Evolutionary conservation across 2,888 invertebrate species (phyloP).

Genomic region (Ophion slaviceki): DNA sequence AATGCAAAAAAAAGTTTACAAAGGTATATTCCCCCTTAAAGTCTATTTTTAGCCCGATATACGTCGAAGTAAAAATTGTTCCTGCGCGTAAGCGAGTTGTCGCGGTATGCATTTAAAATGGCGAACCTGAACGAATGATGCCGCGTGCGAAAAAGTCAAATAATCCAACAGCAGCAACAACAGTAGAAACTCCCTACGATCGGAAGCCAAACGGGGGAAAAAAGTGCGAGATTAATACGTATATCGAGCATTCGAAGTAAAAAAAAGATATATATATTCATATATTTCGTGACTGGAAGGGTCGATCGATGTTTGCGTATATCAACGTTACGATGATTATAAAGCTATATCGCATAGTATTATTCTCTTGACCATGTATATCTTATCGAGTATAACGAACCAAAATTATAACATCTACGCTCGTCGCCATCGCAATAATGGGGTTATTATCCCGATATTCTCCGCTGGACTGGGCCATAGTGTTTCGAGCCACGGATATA

Average conservation of each 20-base stretch:
- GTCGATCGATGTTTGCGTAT: slow-evolving; percentile 20
- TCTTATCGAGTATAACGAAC: not conserved
- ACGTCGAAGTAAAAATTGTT: slow-evolving; percentile 7
- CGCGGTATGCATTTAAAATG: not conserved
- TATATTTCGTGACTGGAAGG: slow-evolving; percentile 51
- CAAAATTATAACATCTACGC: not conserved
- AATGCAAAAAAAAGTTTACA: too few relatives aligned
- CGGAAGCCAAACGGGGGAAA: not conserved
- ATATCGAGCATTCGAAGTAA: not conserved
- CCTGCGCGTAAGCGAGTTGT: not conserved
- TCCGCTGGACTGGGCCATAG: not conserved
- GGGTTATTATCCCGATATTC: slow-evolving; percentile 12
- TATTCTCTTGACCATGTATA: slow-evolving; percentile 13
- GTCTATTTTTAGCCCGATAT: slow-evolving; percentile 28
- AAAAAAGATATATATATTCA: not conserved
- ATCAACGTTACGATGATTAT: slow-evolving; percentile 27
- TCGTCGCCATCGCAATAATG: not conserved
- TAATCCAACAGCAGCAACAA: not conserved
- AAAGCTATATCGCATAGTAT: slow-evolving; percentile 16
- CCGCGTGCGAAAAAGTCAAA: not conserved
- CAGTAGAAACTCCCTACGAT: not conserved
- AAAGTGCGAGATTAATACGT: not conserved
- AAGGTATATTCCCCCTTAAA: not conserved
- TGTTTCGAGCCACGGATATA: slow-evolving; percentile 17
- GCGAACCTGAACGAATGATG: not conserved